Evolutionary conservation across 2,797 vertebrate species (phyloP).

Genomic region (Tarsius wallacei): DNA sequence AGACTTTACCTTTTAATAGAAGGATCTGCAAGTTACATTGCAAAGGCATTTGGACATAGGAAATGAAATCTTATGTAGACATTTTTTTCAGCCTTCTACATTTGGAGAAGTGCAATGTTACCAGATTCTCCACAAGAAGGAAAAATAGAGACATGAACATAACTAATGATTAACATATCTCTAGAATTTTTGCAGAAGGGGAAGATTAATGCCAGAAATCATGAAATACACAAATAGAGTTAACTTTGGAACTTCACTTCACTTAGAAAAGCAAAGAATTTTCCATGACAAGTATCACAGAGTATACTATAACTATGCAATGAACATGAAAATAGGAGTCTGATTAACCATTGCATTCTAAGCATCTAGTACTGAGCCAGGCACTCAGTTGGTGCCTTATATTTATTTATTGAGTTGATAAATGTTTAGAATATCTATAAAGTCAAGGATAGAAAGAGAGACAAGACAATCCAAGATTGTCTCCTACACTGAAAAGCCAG

Average conservation of each 20-base stretch:
- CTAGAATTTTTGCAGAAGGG: conserved; percentile 35
- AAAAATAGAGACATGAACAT: conserved; percentile 25
- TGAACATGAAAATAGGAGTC: conserved; percentile 2
- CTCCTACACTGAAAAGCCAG: conserved; percentile 4
- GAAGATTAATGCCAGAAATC: background rate
- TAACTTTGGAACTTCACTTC: conserved; percentile 24
- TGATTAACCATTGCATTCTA: background rate
- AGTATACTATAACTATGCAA: background rate
- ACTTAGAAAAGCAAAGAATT: conserved; percentile 13
- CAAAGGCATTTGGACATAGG: background rate
- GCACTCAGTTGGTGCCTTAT: background rate
- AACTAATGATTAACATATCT: conserved; percentile 27
- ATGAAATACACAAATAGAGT: background rate
- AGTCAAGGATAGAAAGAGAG: background rate
- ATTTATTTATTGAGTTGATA: conserved; percentile 31
- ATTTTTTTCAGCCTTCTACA: background rate
- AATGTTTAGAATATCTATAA: background rate
- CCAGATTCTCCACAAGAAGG: background rate
- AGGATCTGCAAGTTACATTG: background rate
- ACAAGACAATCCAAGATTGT: background rate
- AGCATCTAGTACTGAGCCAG: background rate
- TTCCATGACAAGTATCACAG: conserved; percentile 12
- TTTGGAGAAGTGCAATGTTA: background rate
- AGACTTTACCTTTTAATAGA: background rate
- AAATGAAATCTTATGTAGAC: background rate